Percentiles rank a stretch among this genome's conserved stretches.
phyloP scores from a whole-genome alignment of 1,140 invertebrate genomes.

The Cryptotermes secundus region DNA sequence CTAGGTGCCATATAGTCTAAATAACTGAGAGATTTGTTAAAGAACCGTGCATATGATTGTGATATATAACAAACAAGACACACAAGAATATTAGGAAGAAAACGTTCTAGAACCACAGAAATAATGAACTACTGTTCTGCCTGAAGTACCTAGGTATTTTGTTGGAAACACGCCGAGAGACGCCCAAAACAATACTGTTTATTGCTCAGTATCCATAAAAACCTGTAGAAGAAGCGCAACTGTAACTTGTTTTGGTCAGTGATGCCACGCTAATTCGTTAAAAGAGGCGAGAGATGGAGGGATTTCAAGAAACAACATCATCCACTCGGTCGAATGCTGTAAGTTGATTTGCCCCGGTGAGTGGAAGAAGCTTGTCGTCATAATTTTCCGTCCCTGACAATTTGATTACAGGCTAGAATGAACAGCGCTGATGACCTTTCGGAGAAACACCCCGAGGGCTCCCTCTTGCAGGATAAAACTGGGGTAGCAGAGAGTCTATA shows the following conservation, averaged over 20 bases:
- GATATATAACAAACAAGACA: too few species aligned
- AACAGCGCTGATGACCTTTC: conserved; percentile 10
- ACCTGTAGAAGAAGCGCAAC: background rate
- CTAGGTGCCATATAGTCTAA: too few species aligned
- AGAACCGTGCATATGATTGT: too few species aligned
- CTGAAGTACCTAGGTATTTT: too few species aligned
- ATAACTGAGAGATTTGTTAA: too few species aligned
- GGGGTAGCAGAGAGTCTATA: background rate
- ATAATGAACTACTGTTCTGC: too few species aligned
- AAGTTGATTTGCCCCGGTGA: conserved; percentile 18
- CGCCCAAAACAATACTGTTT: too few species aligned
- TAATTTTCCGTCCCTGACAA: conserved; percentile 19
- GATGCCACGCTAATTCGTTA: background rate
- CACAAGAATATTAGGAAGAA: too few species aligned
- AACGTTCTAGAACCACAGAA: too few species aligned
- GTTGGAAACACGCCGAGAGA: too few species aligned
- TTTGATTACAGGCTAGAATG: conserved; percentile 17
- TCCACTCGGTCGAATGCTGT: conserved; percentile 17
- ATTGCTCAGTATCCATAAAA: too few species aligned
- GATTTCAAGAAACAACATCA: conserved; percentile 18
- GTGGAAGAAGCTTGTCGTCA: conserved; percentile 10
- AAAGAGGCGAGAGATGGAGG: background rate
- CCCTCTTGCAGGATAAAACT: background rate
- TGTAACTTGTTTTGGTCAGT: background rate
- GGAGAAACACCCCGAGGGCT: background rate